Conservation (phyloP, 2,797 vertebrate species). For the Netta rufina region DNA sequence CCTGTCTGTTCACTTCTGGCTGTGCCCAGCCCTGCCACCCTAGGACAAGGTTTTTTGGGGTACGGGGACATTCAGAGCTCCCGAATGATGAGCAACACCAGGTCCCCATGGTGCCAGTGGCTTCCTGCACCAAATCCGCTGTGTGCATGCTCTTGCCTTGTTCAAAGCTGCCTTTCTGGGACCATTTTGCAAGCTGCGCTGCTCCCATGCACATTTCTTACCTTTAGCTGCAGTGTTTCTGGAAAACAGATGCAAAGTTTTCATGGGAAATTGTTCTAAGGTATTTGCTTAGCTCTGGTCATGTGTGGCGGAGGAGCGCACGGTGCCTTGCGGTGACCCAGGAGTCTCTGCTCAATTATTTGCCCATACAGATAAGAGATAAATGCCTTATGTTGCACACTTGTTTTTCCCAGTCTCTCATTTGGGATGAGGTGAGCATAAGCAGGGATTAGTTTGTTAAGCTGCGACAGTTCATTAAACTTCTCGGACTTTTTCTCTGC, state of each 20-base stretch:
- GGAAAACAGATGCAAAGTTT: neutral
- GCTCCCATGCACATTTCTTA: neutral
- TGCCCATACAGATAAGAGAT: conserved; percentile 24
- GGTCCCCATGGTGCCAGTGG: neutral
- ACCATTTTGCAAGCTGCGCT: rapidly evolving
- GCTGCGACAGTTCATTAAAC: conserved; percentile 60
- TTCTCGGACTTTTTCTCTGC: conserved; percentile 13
- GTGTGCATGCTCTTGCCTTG: rapidly evolving
- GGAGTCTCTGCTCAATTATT: neutral
- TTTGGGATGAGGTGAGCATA: conserved; percentile 53
- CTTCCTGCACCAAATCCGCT: neutral
- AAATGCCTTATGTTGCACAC: neutral
- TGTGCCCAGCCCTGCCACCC: neutral
- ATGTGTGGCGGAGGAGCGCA: neutral
- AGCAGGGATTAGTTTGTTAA: conserved; percentile 64
- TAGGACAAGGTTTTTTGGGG: neutral
- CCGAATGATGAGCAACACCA: neutral
- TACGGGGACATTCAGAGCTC: neutral
- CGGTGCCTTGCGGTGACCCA: rapidly evolving
- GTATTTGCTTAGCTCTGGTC: neutral
- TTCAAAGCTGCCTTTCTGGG: neutral
- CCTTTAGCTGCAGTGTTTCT: conserved; percentile 2
- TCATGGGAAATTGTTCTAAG: neutral
- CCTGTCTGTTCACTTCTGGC: neutral
- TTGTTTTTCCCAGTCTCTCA: neutral